Base-by-base conservation (phyloP, 1,140 invertebrate species). In the Sycophila sp. region DNA sequence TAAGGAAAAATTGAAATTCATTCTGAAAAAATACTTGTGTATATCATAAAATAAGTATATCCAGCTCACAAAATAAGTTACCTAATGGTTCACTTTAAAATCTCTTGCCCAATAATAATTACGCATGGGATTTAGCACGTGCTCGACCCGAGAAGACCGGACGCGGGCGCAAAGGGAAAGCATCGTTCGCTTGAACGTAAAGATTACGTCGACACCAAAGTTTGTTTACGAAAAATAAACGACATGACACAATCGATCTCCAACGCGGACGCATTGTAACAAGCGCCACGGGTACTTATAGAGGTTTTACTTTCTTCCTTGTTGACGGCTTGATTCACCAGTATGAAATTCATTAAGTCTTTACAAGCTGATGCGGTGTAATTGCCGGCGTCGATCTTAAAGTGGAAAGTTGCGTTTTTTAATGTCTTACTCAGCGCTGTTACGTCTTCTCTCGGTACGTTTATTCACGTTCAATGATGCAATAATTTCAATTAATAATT, bases 221-320 rank as follows among this genome's bases (percentile, higher is more conserved):
- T n/a, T n/a, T 64, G 32, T 53, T 53, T 53, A 13, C 2, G 6
- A 51, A 63, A 63, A 63, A 34, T 11, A 49, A 34, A 17, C 38
- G 55, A 34, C 38, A 40, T 7, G 38, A 38, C 24, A 17, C 30
- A 30, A 45, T 63, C 40, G 26, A 63, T 64, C 62, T 53, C 45
- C 19, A 30, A 36, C 47, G 45, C 62, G 22, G 0, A 36, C 19
- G 19, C 17, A 30, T 36, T 7, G 19, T 22, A 28, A 45, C 19
- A 32, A 28, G 5, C 19, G 26, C 2, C n/a, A 36, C 47, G 1
- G 1, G 8, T 11, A 15, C 15, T 0, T 32, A n/a, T 24, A 32
- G 2, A 4, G 24, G 22, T 30, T 28, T 19, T 42, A 55, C 63
- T 66, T 66, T 66, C 51, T 38, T 56, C 40, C 55, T 53, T 24